Evolutionary conservation across 2,888 invertebrate genomes (phyloP).

Genomic region (Athetis lepigone): DNA sequence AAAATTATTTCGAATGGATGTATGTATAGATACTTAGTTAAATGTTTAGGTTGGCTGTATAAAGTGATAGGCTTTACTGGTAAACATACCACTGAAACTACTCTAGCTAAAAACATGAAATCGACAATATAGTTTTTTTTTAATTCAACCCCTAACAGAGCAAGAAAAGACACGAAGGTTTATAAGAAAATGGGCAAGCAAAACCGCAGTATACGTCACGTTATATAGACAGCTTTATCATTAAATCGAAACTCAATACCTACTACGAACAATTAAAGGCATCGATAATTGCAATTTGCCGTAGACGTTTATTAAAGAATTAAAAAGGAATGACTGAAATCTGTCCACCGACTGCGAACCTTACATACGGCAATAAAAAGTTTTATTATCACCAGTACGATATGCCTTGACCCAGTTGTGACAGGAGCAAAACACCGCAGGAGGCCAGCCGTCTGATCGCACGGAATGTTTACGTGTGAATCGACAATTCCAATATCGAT

Average conservation of each 20-base stretch:
- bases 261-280: neutral
- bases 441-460: constrained; percentile 43
- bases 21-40: too few species aligned
- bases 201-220: too few species aligned
- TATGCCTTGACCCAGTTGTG: constrained; percentile 61
- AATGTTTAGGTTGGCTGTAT: too few species aligned
- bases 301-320: constrained; percentile 6
- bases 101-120: too few species aligned
- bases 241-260: constrained; percentile 3
- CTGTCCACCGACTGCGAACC: constrained; percentile 29
- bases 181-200: too few species aligned
- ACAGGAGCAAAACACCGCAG: constrained; percentile 59
- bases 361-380: constrained; percentile 53
- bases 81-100: too few species aligned
- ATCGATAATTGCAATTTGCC: neutral
- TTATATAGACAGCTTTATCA: neutral
- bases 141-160: too few species aligned
- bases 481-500: constrained; percentile 50
- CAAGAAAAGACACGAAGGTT: too few species aligned
- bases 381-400: constrained; percentile 48
- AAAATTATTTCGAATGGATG: too few species aligned
- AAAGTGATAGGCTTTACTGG: too few species aligned
- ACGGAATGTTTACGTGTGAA: constrained; percentile 57
- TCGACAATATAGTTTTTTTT: too few species aligned
- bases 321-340: constrained; percentile 39